Conservation (phyloP, 2,113 vertebrate species). For the Synodontis membranacea region DNA sequence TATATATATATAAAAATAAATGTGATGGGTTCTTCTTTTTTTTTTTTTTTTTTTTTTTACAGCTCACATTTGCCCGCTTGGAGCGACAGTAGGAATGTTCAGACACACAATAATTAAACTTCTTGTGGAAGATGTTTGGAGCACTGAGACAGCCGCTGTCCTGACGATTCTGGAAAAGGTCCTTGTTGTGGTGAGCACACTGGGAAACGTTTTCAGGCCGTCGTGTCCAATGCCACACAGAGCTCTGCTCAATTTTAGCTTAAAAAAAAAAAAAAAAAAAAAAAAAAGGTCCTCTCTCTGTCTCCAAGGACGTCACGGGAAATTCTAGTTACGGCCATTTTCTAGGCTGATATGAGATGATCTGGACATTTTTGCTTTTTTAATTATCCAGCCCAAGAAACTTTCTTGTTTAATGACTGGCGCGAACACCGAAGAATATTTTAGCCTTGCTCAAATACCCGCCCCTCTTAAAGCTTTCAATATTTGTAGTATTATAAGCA, state of each 20-base stretch:
- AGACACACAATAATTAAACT: conserved; percentile 40
- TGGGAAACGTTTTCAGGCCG: background rate
- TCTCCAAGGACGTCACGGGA: background rate
- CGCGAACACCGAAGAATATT: too few relatives aligned
- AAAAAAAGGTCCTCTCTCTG: background rate
- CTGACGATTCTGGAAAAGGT: conserved; percentile 11
- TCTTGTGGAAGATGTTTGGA: conserved; percentile 11
- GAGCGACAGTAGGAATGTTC: conserved; percentile 23
- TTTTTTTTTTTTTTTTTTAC: too few relatives aligned
- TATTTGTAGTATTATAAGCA: background rate
- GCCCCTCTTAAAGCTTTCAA: background rate
- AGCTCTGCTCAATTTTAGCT: background rate
- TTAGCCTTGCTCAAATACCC: background rate
- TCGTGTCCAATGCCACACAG: background rate
- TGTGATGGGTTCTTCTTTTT: too few relatives aligned
- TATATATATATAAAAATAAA: too few relatives aligned
- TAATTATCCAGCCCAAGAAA: background rate
- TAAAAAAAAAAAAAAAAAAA: too few relatives aligned
- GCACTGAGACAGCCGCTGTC: background rate
- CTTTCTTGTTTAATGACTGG: background rate
- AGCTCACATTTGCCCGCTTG: background rate
- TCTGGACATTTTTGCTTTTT: too few relatives aligned
- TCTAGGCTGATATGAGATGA: background rate
- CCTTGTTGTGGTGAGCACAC: background rate
- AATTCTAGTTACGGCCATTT: background rate